Base-by-base conservation (phyloP, 2,888 invertebrate species). In the Polyommatus icarus region DNA sequence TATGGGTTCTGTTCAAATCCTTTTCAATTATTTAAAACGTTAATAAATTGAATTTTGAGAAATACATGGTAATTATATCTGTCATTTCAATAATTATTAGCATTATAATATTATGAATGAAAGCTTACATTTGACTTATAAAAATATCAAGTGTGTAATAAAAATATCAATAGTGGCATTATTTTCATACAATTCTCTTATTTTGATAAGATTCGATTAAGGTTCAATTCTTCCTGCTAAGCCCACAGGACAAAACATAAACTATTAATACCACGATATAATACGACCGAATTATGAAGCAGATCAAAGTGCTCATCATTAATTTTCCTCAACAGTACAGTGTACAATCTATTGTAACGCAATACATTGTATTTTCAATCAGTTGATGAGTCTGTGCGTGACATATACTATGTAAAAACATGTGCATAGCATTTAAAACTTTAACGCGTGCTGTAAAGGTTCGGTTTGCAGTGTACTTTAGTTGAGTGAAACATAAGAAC, bases 351-450 rank as follows among this genome's bases (percentile, higher is more conserved):
- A 73, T 46, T 73, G 73, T 73, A 73, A 40, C 73, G 40, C 73
- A 73, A 40, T 40, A 73, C 73, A 24, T 73, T 40, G 73, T 73
- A 46, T 80, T 80, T 78, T 80, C 78, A 80, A 79, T 81, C 78
- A 79, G 75, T 76, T 73, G 77, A 79, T 80, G 79, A 79, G 79
- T n/a, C 61, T 61, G 73, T 50, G 76, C 78, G 77, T 75, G 75
- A 75, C 54, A 75, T 75, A 50, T 75, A 54, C 15, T 75, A 29
- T 50, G 50, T 50, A 29, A 54, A 61, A 29, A 32, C 15, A 6
- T 15, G 6, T 18, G 15, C 29, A 7, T 6, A 1, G 15, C 4
- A 29, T 67, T 67, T 29, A 5, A 1, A 67, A 67, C 67, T 29
- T 15, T 29, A 32, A 67, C 2, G 29, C 29, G 29, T 67, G 24